These are phyloP conservation scores for Phlogophora meticulosa DNA, from an alignment of 2,888 invertebrate genomes.

Conservation along the genomic window DNA sequence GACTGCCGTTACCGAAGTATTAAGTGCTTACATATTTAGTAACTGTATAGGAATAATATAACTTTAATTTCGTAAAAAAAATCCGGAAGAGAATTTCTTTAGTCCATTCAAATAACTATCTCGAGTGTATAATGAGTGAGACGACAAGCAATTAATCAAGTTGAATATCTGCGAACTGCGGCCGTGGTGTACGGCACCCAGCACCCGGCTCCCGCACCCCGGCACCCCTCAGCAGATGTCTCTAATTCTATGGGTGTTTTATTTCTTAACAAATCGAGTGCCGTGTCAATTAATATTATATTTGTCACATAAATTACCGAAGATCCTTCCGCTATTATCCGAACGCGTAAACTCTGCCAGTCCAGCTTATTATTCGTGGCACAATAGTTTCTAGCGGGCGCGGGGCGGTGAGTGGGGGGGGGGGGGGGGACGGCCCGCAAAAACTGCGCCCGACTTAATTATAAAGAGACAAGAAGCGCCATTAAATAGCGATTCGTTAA, in stretches of 20 bases:
- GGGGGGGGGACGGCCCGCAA: constrained; percentile 80
- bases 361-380: constrained; percentile 77
- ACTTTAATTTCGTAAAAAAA: constrained; percentile 11
- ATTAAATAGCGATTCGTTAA: constrained; percentile 91
- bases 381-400: constrained; percentile 83
- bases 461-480: constrained; percentile 91
- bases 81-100: constrained; percentile 14
- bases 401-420: constrained; percentile 63
- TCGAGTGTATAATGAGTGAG: constrained; percentile 56
- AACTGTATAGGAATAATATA: background rate
- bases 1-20: background rate
- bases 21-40: constrained; percentile 1
- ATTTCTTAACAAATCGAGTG: constrained; percentile 79
- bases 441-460: constrained; percentile 91
- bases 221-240: constrained; percentile 75
- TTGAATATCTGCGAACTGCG: constrained; percentile 40
- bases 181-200: constrained; percentile 11
- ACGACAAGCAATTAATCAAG: constrained; percentile 65
- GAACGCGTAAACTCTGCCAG: constrained; percentile 68
- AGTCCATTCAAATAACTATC: constrained; percentile 30
- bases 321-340: constrained; percentile 78
- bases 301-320: constrained; percentile 88
- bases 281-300: constrained; percentile 87
- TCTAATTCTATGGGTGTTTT: constrained; percentile 82
- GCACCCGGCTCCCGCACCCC: too few relatives aligned